Conservation (phyloP, 1,140 invertebrate species). For the Solenopsis invicta region DNA sequence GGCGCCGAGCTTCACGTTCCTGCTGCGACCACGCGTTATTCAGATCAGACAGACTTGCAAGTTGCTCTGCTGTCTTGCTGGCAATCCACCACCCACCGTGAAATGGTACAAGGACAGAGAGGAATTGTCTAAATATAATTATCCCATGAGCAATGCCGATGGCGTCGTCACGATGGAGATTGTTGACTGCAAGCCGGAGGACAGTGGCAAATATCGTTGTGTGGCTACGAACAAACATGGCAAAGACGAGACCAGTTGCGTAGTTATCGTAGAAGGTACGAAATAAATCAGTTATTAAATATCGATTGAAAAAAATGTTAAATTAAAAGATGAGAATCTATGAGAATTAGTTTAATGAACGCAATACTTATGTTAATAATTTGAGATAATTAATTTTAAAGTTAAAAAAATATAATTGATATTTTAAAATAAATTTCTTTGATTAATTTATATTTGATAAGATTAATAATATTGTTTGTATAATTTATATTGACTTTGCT, state of each 20-base stretch:
- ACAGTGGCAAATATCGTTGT: conserved; percentile 98
- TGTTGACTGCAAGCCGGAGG: conserved; percentile 96
- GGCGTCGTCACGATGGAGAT: conserved; percentile 99
- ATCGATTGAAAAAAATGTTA: background rate
- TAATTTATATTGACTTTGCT: conserved; percentile 10
- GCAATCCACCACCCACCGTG: conserved; percentile 97
- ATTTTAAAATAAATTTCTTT: background rate
- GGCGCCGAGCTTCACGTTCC: conserved; percentile 98
- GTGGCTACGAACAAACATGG: conserved; percentile 97
- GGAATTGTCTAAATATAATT: conserved; percentile 96
- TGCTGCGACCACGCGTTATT: conserved; percentile 98
- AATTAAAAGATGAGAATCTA: background rate
- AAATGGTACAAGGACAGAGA: conserved; percentile 97
- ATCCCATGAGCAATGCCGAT: conserved; percentile 95
- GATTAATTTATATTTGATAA: background rate
- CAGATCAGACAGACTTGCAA: conserved; percentile 98
- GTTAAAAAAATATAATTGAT: background rate
- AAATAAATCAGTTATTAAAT: conserved; percentile 22
- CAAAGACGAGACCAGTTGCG: conserved; percentile 97
- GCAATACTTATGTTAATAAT: background rate
- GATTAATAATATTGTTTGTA: background rate
- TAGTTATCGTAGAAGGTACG: conserved; percentile 98
- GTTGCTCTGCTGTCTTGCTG: conserved; percentile 98
- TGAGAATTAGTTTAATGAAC: background rate
- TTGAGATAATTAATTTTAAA: background rate